phyloP scores from a whole-genome alignment of 1,140 invertebrate species.

The Thaumatotibia leucotreta region DNA sequence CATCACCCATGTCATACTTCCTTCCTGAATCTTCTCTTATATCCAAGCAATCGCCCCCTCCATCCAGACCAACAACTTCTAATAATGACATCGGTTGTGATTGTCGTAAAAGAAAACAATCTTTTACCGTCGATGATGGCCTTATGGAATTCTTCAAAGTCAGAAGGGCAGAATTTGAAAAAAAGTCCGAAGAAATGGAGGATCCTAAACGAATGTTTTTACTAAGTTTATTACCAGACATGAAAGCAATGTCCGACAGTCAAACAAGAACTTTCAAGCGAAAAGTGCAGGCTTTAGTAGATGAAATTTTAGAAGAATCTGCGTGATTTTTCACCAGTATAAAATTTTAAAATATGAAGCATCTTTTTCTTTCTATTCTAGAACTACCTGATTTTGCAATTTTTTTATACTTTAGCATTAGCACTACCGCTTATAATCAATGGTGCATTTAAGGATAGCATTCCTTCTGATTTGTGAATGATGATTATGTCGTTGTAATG shows the following conservation, averaged over 20 bases:
- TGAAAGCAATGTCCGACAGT: slow-evolving; percentile 21
- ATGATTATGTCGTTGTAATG: too few species aligned
- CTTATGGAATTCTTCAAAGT: slow-evolving; percentile 19
- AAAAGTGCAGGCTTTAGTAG: slow-evolving; percentile 16
- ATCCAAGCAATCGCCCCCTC: slow-evolving; percentile 13
- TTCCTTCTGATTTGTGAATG: too few species aligned
- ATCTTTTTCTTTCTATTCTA: too few species aligned
- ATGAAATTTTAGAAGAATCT: slow-evolving; percentile 23
- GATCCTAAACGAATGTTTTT: slow-evolving; percentile 27
- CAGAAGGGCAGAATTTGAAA: slow-evolving; percentile 19
- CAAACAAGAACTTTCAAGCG: slow-evolving; percentile 24
- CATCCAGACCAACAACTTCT: slow-evolving; percentile 15
- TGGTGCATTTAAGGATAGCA: too few species aligned
- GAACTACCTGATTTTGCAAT: too few species aligned
- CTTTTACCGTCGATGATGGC: slow-evolving; percentile 14
- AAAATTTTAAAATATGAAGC: too few species aligned
- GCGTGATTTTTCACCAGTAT: too few species aligned
- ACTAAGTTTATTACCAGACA: slow-evolving; percentile 22
- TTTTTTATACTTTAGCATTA: too few species aligned
- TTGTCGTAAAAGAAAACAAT: slow-evolving; percentile 7
- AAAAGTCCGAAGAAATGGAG: slow-evolving; percentile 14
- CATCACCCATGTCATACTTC: too few species aligned
- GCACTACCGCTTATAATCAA: too few species aligned
- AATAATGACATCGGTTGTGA: slow-evolving; percentile 8
- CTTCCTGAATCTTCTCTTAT: slow-evolving; percentile 16